Evolutionary conservation across 2,888 invertebrate genomes (phyloP), one percentile per base, ranked within the genome.

Genomic region (Nomada ferruginata): DNA sequence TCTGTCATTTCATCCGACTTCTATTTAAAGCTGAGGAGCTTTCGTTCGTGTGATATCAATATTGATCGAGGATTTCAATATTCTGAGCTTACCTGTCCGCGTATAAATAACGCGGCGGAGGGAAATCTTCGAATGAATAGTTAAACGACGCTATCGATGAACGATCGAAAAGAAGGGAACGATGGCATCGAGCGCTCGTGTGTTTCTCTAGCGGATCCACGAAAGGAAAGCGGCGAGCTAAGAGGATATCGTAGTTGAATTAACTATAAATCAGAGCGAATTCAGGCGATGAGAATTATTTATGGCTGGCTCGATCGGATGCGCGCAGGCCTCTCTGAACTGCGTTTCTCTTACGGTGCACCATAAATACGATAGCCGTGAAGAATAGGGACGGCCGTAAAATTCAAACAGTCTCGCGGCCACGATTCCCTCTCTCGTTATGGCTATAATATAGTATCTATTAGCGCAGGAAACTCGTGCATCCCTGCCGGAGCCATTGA

Each of bases 251-350:
- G 64, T 47, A 52, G 71, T 64, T 64, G 71, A 81, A 85, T 87
- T 84, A 87, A 81, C 82, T 60, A 79, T 85, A 87, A 85, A 85
- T 85, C 87, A 87, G 77, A 60, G 61, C 42, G 85, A 84, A 87
- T 87, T 84, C 75, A 84, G 76, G 55, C 76, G 85, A 77, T 73
- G 76, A 61, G 81, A 83, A 85, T 85, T 85, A 85, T 85, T 85
- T 85, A 87, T 68, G 78, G 59, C 44, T 50, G 53, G 60, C 69
- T 63, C 66, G 87, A 85, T 82, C 85, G 70, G 73, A 66, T 77
- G 50, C 70, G 29, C 73, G 42, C 69, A 23, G 82, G 55, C 85
- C 78, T 75, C 77, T 77, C 78, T 63, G 61, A 77, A 74, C 78
- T 78, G 80, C 75, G 65, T 74, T 84, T 81, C 82, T 87, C 60